Evolutionary conservation across 2,797 vertebrate species (phyloP), one percentile per base, ranked within the genome.

Genomic region (Catharus ustulatus): DNA sequence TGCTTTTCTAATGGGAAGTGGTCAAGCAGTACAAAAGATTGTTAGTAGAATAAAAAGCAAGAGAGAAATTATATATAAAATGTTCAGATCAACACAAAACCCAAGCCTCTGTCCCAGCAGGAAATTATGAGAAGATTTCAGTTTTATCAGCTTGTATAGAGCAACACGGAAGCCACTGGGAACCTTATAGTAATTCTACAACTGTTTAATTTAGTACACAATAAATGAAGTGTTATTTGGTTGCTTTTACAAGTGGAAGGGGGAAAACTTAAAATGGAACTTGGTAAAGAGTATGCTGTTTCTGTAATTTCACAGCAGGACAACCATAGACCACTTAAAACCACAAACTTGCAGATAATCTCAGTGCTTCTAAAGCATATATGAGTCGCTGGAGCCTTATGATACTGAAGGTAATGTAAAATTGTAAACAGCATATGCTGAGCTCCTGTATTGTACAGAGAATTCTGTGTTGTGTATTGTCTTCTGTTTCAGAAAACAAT

Each of bases 241-340:
- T 51, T 97, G 64, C 42, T 52, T 74, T 94, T 84, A 85, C 57
- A 89, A 90, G 68, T 40, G 15, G 20, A 90, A 93, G 15, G 29
- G 57, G 68, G 32, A 72, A 93, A 95, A 92, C 54, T 89, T 87
- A 77, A 89, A 89, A 63, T 0, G 3, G 42, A 89, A 30, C 38
- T 84, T 82, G 19, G 52, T 79, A 36, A n/a, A 61, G 49, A 81
- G 27, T 87, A 16, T 52, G 45, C 13, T 61, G 22, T 45, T 92
- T 64, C 84, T 78, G 68, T 83, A 89, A 93, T 93, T 95, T 89
- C 93, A 95, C 71, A 94, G 68, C 52, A 93, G 72, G 89, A 67
- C 58, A 87, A 61, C 67, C 45, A 74, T 42, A 89, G 68, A 77
- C 72, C 36, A 72, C 78, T 97, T 92, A 89, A 95, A 95, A 23